Percentiles rank a stretch among this genome's conserved stretches.
These are phyloP conservation scores for Chionis minor DNA, from an alignment of 2,113 vertebrate genomes.

Conservation along the genomic window DNA sequence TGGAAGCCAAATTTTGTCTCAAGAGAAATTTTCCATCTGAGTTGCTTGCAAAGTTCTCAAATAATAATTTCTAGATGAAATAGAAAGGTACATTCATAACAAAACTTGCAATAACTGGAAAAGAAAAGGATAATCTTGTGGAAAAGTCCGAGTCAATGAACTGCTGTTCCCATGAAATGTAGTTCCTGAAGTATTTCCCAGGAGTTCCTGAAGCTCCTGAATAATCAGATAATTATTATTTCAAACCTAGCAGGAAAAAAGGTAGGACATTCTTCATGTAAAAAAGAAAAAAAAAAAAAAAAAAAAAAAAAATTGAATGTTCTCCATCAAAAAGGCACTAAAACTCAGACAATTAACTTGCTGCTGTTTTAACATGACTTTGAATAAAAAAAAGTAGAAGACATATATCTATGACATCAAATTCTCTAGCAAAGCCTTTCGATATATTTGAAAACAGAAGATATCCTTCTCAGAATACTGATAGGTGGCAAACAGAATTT, in stretches of 20 bases:
- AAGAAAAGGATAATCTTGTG: not conserved
- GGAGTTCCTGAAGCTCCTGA: not conserved
- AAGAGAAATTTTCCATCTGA: slow-evolving; percentile 9
- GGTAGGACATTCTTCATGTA: not conserved
- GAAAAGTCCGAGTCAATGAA: not conserved
- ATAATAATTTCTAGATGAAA: not conserved
- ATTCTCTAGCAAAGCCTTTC: not conserved
- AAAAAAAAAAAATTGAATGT: not conserved
- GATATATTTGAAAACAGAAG: not conserved
- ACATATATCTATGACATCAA: not conserved
- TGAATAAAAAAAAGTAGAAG: not conserved
- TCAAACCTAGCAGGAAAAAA: not conserved
- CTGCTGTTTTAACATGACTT: not conserved
- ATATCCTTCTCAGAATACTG: not conserved
- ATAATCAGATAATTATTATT: not conserved
- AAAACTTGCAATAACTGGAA: not conserved
- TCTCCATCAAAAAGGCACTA: not conserved
- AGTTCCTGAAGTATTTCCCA: too few relatives aligned
- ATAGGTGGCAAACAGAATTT: not conserved
- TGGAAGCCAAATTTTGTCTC: not conserved
- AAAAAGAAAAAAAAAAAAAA: not conserved
- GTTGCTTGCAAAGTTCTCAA: not conserved
- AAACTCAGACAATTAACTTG: not conserved
- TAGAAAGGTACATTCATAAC: not conserved
- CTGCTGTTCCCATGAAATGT: not conserved